Evolutionary conservation across 92 coral and sea anemone genomes (phyloP), one percentile per base, ranked within the genome.

Genomic region (Porites cylindrica): DNA sequence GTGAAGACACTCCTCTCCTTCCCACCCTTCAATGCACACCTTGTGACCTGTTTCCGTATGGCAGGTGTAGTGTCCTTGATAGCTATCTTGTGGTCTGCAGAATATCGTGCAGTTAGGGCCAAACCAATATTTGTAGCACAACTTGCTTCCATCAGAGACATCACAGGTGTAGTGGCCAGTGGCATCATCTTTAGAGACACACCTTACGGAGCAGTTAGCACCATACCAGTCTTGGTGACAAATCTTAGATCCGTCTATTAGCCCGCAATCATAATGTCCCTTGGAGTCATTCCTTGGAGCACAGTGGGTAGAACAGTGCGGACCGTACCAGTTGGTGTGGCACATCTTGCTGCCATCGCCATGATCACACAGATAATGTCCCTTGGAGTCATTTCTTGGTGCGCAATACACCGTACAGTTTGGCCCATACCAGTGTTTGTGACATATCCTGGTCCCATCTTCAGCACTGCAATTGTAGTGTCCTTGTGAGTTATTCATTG

Each of bases 191-290:
- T n/a, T 69, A 5, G 89, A 73, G 24, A 77, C 58, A 67, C 98
- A 95, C 54, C 82, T 66, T 64, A 59, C 71, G 13, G 90, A 67
- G 67, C 98, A 95, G 29, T 80, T 80, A 10, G 84, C 23, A 1
- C 98, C 96, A 86, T 72, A 93, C 98, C 98, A 95, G 32, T 86
- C 12, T 23, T 23, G 73, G 58, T 85, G 85, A 88, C 98, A 94
- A 26, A 86, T 78, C 63, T 68, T 86, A 14, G 86, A 73, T n/a
- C 94, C 91, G 24, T 90, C 86, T 19, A 5, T 51, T 17, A 26
- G 20, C 47, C 85, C 77, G 61, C 96, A 91, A 20, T 76, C 24
- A 16, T 91, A 90, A 68, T 77, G 85, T 12, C 93, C 92, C 62
- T 61, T 18, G 18, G 76, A 56, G 82, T 85, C 59, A 60, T 65